Evolutionary conservation across 2,888 invertebrate species (phyloP), one percentile per base, ranked within the genome.

Genomic region (Dascillus cervinus): DNA sequence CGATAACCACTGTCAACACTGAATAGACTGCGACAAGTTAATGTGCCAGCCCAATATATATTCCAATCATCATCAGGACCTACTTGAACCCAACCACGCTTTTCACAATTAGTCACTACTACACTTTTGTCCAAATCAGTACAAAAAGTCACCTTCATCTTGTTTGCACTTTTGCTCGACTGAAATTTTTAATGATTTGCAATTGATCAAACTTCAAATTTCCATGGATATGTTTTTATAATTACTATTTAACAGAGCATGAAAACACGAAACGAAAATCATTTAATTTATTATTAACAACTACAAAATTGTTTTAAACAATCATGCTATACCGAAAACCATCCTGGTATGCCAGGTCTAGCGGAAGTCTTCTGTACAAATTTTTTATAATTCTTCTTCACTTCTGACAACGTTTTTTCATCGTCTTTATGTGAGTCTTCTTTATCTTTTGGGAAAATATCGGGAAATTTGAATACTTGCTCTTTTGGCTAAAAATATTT

Each of bases 121-220:
- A 94, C 92, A 11, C 91, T 92, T 63, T 92, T 94, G 55, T 95
- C 95, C 55, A 91, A 74, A 63, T 91, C 90, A n/a, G 87, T 86
- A 53, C 84, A 85, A 60, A 77, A 82, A 6, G 74, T 67, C 11
- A 79, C 68, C 49, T 74, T 71, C 63, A 65, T 64, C n/a, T n/a
- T n/a, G 20, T 34, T 32, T 15, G 4, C 10, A n/a, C 9, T 27
- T 13, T 15, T 19, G 14, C 19, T 23, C 11, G 17, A 35, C 41
- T 34, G 25, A 32, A 39, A 44, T 41, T 35, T 44, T 38, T 42
- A 38, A 38, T 38, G 33, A 12, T n/a, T 30, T 4, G 11, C 14
- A 11, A 17, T 32, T 11, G 19, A 32, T 11, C 22, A 25, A 20
- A 21, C 28, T 13, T 26, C n/a, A 10, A n/a, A 10, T 26, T 11